These are phyloP conservation scores for Ladona fulva DNA, from an alignment of 1,140 invertebrate species.

Conservation along the genomic window DNA sequence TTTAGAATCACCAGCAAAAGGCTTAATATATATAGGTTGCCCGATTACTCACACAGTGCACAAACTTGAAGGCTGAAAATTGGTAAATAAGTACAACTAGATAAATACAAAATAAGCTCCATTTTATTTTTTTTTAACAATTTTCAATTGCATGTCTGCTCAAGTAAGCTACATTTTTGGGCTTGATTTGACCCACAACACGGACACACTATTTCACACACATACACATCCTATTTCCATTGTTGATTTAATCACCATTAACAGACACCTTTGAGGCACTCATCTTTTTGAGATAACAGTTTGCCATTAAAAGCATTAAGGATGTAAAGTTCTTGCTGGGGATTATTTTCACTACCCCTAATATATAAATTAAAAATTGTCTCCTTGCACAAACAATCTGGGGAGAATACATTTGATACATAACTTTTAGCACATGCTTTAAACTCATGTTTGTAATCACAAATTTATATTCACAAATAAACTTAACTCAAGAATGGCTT, in stretches of 20 bases:
- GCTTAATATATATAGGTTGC: background rate
- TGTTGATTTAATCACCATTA: conserved; percentile 7
- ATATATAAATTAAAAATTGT: background rate
- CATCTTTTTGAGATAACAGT: background rate
- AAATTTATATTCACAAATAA: conserved; percentile 1
- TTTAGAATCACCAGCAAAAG: background rate
- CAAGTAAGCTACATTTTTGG: background rate
- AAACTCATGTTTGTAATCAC: background rate
- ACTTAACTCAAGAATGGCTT: conserved; percentile 5
- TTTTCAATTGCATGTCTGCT: background rate
- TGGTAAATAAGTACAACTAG: background rate
- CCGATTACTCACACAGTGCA: background rate
- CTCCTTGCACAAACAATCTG: background rate
- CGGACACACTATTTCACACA: background rate
- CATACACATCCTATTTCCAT: background rate
- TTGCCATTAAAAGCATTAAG: background rate
- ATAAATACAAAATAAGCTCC: conserved; percentile 1
- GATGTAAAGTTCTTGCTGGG: background rate
- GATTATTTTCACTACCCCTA: background rate
- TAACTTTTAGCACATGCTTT: background rate
- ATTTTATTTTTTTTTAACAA: conserved; percentile 5
- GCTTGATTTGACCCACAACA: background rate
- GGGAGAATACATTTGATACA: background rate
- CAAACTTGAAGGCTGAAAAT: background rate
- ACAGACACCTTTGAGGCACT: background rate